Conservation (phyloP, 2,113 vertebrate species). For the Urocitellus parryii region DNA sequence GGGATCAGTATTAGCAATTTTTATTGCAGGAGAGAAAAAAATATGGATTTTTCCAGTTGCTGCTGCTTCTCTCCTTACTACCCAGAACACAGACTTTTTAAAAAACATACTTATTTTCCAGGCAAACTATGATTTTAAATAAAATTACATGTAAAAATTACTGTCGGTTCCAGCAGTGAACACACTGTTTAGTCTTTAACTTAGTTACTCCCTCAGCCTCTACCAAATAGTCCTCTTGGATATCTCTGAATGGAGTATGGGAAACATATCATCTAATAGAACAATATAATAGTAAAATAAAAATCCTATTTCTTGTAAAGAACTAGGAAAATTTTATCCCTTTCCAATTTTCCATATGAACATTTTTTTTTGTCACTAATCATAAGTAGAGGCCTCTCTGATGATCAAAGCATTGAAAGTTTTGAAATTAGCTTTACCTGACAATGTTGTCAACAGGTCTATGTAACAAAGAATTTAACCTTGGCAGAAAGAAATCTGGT, state of each 20-base stretch:
- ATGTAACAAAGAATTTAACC: background rate
- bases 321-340: background rate
- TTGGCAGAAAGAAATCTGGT: background rate
- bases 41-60: background rate
- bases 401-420: background rate
- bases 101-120: background rate
- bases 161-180: background rate
- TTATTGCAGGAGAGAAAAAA: background rate
- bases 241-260: background rate
- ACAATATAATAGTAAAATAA: background rate
- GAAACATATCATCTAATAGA: background rate
- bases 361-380: background rate
- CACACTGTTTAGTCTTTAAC: background rate
- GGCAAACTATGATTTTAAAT: background rate
- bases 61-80: background rate
- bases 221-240: background rate
- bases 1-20: background rate
- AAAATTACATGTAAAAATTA: background rate
- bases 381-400: background rate
- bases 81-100: background rate
- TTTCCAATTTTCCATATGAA: background rate
- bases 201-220: background rate
- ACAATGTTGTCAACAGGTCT: background rate
- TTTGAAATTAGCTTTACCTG: conserved; percentile 21
- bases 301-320: background rate